Conservation (phyloP, 2,888 invertebrate species). For the Amiota minor region DNA sequence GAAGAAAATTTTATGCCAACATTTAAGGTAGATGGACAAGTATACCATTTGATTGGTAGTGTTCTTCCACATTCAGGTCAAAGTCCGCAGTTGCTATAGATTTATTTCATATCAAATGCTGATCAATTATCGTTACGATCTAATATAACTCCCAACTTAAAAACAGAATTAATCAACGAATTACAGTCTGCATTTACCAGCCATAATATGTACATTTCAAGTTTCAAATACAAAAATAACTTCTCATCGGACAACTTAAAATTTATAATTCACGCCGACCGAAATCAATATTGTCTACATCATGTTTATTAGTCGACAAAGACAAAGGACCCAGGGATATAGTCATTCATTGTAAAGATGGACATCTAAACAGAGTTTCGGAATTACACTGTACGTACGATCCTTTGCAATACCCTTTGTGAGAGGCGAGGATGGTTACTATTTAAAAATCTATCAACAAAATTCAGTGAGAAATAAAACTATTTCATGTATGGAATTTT, state of each 20-base stretch:
- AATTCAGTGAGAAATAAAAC: neutral
- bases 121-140: neutral
- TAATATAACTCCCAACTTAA: neutral
- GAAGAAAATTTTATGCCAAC: too few relatives aligned
- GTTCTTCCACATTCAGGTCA: neutral
- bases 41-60: too few relatives aligned
- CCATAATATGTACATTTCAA: too few relatives aligned
- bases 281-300: neutral
- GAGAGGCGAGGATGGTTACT: neutral
- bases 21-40: too few relatives aligned
- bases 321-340: neutral
- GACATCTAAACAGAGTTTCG: too few relatives aligned
- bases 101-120: neutral
- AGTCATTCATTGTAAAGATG: too few relatives aligned
- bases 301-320: neutral
- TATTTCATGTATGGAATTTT: neutral
- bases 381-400: too few relatives aligned
- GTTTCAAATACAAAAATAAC: conserved; percentile 1
- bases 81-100: neutral
- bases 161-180: neutral
- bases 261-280: neutral
- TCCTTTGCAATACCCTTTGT: neutral
- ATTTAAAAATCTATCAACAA: neutral
- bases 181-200: neutral
- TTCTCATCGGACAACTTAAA: conserved; percentile 1